These are phyloP conservation scores for Cydia splendana DNA, from an alignment of 1,140 invertebrate genomes.

Conservation along the genomic window DNA sequence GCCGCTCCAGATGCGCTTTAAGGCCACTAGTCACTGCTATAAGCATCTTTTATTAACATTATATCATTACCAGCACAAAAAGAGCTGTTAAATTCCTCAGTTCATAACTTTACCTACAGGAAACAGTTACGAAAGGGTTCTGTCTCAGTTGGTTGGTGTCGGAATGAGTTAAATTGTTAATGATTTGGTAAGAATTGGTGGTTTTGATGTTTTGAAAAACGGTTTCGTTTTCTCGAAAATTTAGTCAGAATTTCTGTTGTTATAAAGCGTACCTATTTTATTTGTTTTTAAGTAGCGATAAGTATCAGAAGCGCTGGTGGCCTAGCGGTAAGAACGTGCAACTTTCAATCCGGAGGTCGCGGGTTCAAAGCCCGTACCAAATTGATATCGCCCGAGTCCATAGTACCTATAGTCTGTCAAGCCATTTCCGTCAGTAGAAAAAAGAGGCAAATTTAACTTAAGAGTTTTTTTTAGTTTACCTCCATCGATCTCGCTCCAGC, in stretches of 20 bases:
- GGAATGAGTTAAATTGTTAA: constrained; percentile 1
- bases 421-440: too few relatives aligned
- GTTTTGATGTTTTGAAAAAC: neutral
- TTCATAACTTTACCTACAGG: neutral
- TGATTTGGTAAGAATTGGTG: neutral
- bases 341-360: too few relatives aligned
- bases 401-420: too few relatives aligned
- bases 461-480: constrained; percentile 42
- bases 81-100: neutral
- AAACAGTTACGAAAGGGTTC: constrained; percentile 18
- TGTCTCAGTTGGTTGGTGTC: neutral
- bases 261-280: neutral
- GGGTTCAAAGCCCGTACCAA: too few relatives aligned
- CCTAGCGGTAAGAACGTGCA: too few relatives aligned
- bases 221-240: neutral
- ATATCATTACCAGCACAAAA: constrained; percentile 35
- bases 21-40: constrained; percentile 27
- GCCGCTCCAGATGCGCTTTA: constrained; percentile 47
- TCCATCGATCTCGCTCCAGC: constrained; percentile 67
- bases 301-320: too few relatives aligned
- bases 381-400: too few relatives aligned
- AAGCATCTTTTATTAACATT: constrained; percentile 41
- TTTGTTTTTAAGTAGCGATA: neutral
- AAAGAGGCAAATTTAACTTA: too few relatives aligned
- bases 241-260: neutral